These are phyloP conservation scores for Busseola fusca DNA, from an alignment of 2,888 invertebrate species.

Conservation along the genomic window DNA sequence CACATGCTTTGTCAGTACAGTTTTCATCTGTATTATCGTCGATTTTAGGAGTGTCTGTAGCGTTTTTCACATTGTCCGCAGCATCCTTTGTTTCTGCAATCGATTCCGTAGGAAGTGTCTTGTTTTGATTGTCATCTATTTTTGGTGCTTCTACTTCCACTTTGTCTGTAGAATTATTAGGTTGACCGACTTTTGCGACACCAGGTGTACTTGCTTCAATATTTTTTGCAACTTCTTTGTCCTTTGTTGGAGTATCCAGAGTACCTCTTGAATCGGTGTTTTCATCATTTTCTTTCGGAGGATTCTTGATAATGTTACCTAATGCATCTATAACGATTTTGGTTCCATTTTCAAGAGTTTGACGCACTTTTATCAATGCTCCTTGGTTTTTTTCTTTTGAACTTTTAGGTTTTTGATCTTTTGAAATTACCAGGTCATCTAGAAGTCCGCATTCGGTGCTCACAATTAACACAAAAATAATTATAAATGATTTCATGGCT, in stretches of 20 bases:
- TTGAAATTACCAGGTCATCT: constrained; percentile 29
- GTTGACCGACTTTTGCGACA: background rate
- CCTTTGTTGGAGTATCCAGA: background rate
- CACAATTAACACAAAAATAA: constrained; percentile 36
- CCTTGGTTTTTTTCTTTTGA: constrained; percentile 19
- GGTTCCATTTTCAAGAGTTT: constrained; percentile 44
- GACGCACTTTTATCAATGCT: constrained; percentile 26
- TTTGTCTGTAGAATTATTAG: constrained; percentile 19
- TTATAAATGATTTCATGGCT: constrained; percentile 35
- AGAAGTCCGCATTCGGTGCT: constrained; percentile 49
- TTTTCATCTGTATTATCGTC: constrained; percentile 2
- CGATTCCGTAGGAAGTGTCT: constrained; percentile 5
- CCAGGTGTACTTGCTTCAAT: background rate
- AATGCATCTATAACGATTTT: constrained; percentile 40
- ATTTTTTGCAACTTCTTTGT: background rate
- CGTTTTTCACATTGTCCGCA: background rate
- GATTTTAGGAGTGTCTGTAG: constrained; percentile 5
- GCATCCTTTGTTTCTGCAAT: background rate
- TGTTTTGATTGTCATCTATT: constrained; percentile 24
- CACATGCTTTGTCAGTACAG: constrained; percentile 19
- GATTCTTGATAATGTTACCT: constrained; percentile 31
- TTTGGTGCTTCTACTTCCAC: background rate
- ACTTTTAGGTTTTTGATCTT: constrained; percentile 27
- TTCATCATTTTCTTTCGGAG: constrained; percentile 15
- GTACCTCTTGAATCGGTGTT: background rate